phyloP scores from a whole-genome alignment of 2,797 vertebrate genomes.

The Argentina silus region DNA sequence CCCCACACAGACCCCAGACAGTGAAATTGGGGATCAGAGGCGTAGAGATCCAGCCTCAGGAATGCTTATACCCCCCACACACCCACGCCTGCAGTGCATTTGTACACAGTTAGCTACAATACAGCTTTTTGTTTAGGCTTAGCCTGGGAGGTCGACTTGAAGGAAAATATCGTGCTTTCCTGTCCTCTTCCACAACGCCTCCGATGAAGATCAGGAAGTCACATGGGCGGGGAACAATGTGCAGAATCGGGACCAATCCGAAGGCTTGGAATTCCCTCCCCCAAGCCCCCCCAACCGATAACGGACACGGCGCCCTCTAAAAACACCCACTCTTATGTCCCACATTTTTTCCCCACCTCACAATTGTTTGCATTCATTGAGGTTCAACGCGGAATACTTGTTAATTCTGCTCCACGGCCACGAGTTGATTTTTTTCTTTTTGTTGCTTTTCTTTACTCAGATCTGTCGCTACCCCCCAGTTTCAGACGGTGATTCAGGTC shows the following conservation, averaged over 20 bases:
- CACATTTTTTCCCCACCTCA: conserved; percentile 33
- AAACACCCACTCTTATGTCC: conserved; percentile 40
- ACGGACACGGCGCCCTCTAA: conserved; percentile 57
- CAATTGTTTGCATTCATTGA: conserved; percentile 46
- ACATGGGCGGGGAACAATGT: conserved; percentile 78
- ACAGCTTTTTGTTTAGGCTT: conserved; percentile 74
- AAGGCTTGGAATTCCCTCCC: conserved; percentile 63
- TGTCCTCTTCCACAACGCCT: conserved; percentile 69
- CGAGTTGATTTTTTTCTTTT: background rate
- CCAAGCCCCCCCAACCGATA: conserved; percentile 74
- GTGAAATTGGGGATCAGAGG: conserved; percentile 63
- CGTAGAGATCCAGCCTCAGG: conserved; percentile 69
- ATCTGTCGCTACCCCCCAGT: conserved; percentile 20
- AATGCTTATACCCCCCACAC: conserved; percentile 65
- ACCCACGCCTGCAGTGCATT: conserved; percentile 56
- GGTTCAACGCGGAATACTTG: conserved; percentile 30
- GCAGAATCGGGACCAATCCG: conserved; percentile 65
- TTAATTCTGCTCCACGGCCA: conserved; percentile 4
- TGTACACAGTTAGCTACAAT: conserved; percentile 74
- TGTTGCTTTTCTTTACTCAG: conserved; percentile 15
- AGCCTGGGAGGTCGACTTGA: conserved; percentile 39
- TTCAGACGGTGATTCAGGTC: conserved; percentile 45
- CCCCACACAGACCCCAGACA: conserved; percentile 29
- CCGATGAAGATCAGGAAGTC: conserved; percentile 82
- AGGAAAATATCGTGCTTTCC: conserved; percentile 73